These are phyloP conservation scores for Acanthopagrus latus DNA, from an alignment of 2,797 vertebrate species.

Conservation along the genomic window DNA sequence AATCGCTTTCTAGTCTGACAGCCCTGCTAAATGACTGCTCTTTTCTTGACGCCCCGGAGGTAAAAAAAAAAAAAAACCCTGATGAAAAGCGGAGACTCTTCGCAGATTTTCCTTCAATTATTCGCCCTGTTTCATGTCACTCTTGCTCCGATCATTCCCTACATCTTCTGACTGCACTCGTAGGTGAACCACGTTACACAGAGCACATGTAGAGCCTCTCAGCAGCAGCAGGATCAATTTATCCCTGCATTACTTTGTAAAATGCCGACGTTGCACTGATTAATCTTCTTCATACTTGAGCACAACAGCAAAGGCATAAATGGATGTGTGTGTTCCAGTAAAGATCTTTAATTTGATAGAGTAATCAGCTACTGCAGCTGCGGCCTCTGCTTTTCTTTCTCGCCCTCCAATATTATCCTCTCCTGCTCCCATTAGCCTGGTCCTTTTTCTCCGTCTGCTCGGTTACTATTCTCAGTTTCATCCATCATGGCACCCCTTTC, in stretches of 20 bases:
- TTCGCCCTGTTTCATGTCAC: slow-evolving; percentile 1
- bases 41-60: slow-evolving; percentile 7
- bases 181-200: not conserved
- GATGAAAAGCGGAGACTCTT: slow-evolving; percentile 23
- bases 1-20: slow-evolving; percentile 36
- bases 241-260: slow-evolving; percentile 18
- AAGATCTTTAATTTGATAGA: slow-evolving; percentile 53
- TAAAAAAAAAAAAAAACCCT: slow-evolving; percentile 29
- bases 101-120: not conserved
- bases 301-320: slow-evolving; percentile 25
- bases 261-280: slow-evolving; percentile 31
- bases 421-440: slow-evolving; percentile 32
- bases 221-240: slow-evolving; percentile 28
- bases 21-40: slow-evolving; percentile 32
- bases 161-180: not conserved
- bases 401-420: slow-evolving; percentile 1
- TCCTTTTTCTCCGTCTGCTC: slow-evolving; percentile 25
- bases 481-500: slow-evolving; percentile 30
- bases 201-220: not conserved
- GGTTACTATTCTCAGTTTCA: slow-evolving; percentile 24
- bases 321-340: slow-evolving; percentile 39
- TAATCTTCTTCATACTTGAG: slow-evolving; percentile 18
- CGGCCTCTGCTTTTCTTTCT: slow-evolving; percentile 12
- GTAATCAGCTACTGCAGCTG: slow-evolving; percentile 22
- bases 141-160: not conserved